These are phyloP conservation scores for Ageneiosus marmoratus DNA, from an alignment of 2,113 vertebrate genomes.

Conservation along the genomic window DNA sequence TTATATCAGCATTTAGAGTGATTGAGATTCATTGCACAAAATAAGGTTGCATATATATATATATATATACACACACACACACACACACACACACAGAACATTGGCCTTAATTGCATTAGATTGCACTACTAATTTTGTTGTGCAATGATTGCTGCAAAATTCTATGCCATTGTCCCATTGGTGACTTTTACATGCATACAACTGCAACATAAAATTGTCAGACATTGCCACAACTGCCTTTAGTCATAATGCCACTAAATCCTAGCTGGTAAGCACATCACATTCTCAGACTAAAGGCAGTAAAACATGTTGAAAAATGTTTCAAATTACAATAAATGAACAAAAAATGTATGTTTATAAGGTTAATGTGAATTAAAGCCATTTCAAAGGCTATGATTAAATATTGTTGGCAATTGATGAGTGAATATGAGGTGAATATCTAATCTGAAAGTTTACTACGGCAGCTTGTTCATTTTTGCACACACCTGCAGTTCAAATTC, in stretches of 20 bases:
- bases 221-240: not conserved
- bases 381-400: constrained; percentile 7
- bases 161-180: not conserved
- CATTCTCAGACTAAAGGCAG: not conserved
- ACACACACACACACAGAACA: too few species aligned
- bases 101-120: not conserved
- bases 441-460: not conserved
- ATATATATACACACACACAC: too few species aligned
- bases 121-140: not conserved
- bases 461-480: not conserved
- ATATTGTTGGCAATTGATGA: not conserved
- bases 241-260: not conserved
- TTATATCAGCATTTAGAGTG: not conserved
- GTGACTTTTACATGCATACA: not conserved
- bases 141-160: not conserved
- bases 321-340: not conserved
- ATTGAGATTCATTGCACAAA: not conserved
- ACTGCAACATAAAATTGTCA: too few species aligned
- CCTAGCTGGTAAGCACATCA: not conserved
- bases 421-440: not conserved
- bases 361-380: not conserved
- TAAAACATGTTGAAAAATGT: not conserved
- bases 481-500: not conserved
- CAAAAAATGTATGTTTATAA: not conserved
- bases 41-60: too few species aligned